A percentile compares a stretch with the other conserved stretches of the same genome.
These are phyloP conservation scores for Mesorhabditis belari DNA, from an alignment of 2,888 invertebrate genomes.

Conservation along the genomic window DNA sequence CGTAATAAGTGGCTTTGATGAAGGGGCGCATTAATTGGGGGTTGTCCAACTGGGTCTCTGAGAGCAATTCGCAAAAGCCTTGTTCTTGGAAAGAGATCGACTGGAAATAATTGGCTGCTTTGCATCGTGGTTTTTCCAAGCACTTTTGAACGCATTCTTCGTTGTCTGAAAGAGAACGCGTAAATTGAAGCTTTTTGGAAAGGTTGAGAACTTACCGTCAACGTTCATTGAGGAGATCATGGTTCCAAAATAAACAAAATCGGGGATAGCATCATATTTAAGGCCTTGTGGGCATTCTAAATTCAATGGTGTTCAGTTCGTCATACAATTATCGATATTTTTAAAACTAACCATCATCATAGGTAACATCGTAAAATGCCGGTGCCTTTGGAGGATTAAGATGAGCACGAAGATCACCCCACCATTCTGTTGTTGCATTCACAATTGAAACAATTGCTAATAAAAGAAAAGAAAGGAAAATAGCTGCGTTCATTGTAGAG, in stretches of 20 bases:
- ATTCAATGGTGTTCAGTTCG: background rate
- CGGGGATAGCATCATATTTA: slow-evolving; percentile 48
- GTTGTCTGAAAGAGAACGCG: slow-evolving; percentile 21
- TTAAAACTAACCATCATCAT: slow-evolving; percentile 45
- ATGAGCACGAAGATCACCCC: slow-evolving; percentile 50
- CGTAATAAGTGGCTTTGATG: slow-evolving; percentile 49
- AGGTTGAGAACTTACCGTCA: slow-evolving; percentile 13
- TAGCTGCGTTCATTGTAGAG: no score
- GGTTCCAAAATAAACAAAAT: slow-evolving; percentile 50
- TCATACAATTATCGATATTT: background rate
- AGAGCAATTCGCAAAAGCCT: slow-evolving; percentile 50
- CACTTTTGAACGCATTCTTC: slow-evolving; percentile 43
- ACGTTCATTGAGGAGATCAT: slow-evolving; percentile 47
- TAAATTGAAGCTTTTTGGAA: background rate
- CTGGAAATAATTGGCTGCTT: slow-evolving; percentile 50
- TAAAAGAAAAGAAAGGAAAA: slow-evolving; percentile 3
- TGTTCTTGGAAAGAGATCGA: slow-evolving; percentile 43
- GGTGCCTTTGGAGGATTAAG: slow-evolving; percentile 42
- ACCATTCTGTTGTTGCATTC: slow-evolving; percentile 49
- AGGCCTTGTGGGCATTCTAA: slow-evolving; percentile 46
- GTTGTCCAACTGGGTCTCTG: slow-evolving; percentile 50
- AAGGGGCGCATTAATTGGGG: slow-evolving; percentile 51
- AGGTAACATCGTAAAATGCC: slow-evolving; percentile 50
- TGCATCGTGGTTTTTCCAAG: slow-evolving; percentile 41
- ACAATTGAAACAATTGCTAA: slow-evolving; percentile 2